phyloP scores from a whole-genome alignment of 2,113 vertebrate species.

The Collichthys lucidus region DNA sequence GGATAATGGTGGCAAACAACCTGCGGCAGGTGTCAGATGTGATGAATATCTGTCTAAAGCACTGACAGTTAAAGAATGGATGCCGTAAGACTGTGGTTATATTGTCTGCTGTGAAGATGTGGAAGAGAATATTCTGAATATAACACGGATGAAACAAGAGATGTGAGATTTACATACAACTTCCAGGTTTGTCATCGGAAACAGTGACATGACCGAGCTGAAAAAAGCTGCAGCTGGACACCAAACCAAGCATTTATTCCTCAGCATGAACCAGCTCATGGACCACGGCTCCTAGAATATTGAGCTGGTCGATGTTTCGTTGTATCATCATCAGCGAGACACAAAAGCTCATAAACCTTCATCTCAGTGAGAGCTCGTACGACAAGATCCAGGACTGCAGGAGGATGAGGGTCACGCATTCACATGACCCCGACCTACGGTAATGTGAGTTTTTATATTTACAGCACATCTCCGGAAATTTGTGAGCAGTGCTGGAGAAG shows the following conservation, averaged over 20 bases:
- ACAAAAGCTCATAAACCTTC: slow-evolving; percentile 35
- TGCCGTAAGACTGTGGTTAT: background rate
- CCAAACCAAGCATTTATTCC: background rate
- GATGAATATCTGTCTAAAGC: background rate
- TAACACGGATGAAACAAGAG: background rate
- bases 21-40: background rate
- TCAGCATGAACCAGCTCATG: background rate
- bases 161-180: background rate
- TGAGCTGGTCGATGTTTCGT: background rate
- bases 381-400: slow-evolving; percentile 4
- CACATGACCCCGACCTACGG: background rate
- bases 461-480: background rate
- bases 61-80: too few relatives aligned
- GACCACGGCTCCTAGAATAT: background rate
- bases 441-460: background rate
- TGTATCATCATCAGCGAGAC: background rate
- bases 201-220: background rate
- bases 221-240: slow-evolving; percentile 3
- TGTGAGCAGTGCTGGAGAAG: background rate
- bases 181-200: background rate
- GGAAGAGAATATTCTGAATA: background rate
- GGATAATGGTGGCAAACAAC: background rate
- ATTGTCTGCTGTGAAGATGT: background rate
- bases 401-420: slow-evolving; percentile 3
- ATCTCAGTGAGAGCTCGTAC: slow-evolving; percentile 21